A percentile compares a stretch with the other conserved stretches of the same genome.
These are phyloP conservation scores for Balaeniceps rex DNA, from an alignment of 2,113 vertebrate genomes.

Conservation along the genomic window DNA sequence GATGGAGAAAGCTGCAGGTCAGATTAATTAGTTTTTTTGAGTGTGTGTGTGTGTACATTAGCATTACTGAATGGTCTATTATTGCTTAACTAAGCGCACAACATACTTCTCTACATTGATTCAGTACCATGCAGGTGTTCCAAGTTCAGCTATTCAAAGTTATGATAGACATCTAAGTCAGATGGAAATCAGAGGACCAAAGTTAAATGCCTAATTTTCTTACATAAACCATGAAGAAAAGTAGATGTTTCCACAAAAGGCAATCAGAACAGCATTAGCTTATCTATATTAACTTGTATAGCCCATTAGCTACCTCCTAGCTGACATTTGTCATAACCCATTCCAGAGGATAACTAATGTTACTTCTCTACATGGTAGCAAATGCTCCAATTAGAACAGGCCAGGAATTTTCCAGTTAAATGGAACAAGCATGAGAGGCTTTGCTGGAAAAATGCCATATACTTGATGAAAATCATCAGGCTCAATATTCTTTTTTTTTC, in stretches of 20 bases:
- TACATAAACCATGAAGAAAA: not conserved
- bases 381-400: not conserved
- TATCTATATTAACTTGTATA: not conserved
- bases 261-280: not conserved
- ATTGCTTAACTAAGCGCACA: constrained; percentile 36
- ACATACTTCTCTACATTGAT: constrained; percentile 44
- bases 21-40: constrained; percentile 52
- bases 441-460: not conserved
- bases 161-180: not conserved
- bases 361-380: constrained; percentile 15
- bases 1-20: constrained; percentile 22
- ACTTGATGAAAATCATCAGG: not conserved
- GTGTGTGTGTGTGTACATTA: not conserved
- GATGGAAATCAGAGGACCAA: not conserved
- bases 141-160: not conserved
- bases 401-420: not conserved
- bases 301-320: constrained; percentile 20
- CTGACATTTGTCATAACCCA: not conserved
- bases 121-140: not conserved
- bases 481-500: not conserved
- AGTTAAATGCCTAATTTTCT: not conserved
- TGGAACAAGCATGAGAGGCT: not conserved
- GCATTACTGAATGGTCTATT: constrained; percentile 44
- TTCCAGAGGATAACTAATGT: constrained; percentile 15
- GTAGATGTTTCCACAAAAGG: not conserved